phyloP scores from a whole-genome alignment of 1,140 invertebrate genomes.

The Scaptomyza montana region DNA sequence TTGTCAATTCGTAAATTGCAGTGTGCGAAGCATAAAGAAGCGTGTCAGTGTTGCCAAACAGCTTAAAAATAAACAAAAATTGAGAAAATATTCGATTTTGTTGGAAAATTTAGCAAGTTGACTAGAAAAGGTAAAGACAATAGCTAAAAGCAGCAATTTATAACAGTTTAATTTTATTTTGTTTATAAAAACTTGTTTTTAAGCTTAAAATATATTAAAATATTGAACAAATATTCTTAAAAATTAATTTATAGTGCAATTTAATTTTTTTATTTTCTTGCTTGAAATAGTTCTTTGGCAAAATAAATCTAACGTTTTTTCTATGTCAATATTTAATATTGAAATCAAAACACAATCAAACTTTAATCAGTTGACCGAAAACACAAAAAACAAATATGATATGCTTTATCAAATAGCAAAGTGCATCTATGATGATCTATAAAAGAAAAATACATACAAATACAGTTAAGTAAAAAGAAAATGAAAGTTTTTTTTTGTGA shows the following conservation, averaged over 20 bases:
- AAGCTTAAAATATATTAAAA: too few relatives aligned
- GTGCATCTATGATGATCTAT: conserved; percentile 9
- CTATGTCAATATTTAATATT: too few relatives aligned
- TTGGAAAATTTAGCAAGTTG: too few relatives aligned
- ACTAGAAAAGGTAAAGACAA: too few relatives aligned
- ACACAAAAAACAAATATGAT: background rate
- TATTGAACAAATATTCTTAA: too few relatives aligned
- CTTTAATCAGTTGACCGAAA: conserved; percentile 30
- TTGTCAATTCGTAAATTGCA: conserved; percentile 70
- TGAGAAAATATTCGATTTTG: background rate
- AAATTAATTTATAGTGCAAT: background rate
- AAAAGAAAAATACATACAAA: conserved; percentile 18
- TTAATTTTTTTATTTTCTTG: background rate
- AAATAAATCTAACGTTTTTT: too few relatives aligned
- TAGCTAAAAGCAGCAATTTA: too few relatives aligned
- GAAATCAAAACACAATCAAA: conserved; percentile 1
- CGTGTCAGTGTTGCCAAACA: conserved; percentile 48
- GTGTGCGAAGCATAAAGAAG: conserved; percentile 58
- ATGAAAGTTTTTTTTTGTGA: conserved; percentile 37
- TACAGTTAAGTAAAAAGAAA: conserved; percentile 21
- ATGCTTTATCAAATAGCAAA: conserved; percentile 28
- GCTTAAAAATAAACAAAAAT: conserved; percentile 20
- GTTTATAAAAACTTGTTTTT: too few relatives aligned
- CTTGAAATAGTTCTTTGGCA: too few relatives aligned
- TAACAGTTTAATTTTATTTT: too few relatives aligned